A percentile compares a stretch with the other conserved stretches of the same genome.
These are phyloP conservation scores for Acromyrmex charruanus DNA, from an alignment of 1,140 invertebrate species.

Conservation along the genomic window DNA sequence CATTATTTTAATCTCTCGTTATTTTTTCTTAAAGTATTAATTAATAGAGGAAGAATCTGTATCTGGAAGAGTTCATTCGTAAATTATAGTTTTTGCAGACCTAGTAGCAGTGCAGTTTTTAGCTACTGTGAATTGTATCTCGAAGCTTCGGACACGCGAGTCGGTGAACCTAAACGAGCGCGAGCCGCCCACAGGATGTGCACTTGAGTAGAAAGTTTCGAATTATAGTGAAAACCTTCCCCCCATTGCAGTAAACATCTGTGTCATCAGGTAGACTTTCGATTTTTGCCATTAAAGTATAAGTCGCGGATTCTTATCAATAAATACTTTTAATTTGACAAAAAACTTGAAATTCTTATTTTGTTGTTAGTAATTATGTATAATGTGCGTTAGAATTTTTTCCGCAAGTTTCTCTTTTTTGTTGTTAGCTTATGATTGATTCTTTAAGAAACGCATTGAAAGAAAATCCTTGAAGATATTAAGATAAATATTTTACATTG, in stretches of 20 bases:
- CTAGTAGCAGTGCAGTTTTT: neutral
- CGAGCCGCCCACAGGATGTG: conserved; percentile 80
- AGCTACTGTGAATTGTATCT: conserved; percentile 62
- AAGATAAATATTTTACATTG: neutral
- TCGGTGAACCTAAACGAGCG: conserved; percentile 78
- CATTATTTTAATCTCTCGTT: neutral
- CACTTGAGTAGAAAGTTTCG: conserved; percentile 78
- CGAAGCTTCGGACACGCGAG: conserved; percentile 71
- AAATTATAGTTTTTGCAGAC: conserved; percentile 5
- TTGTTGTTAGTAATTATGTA: neutral
- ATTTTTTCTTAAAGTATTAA: neutral
- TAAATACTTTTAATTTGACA: neutral
- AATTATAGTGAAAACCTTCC: conserved; percentile 80
- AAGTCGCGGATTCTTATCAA: neutral
- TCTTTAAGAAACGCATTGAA: neutral
- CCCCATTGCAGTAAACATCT: conserved; percentile 67
- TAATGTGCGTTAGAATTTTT: neutral
- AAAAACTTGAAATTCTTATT: conserved; percentile 5
- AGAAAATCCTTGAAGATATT: neutral
- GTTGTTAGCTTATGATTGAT: neutral
- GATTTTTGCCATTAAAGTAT: conserved; percentile 67
- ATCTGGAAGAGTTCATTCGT: neutral
- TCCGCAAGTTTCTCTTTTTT: neutral
- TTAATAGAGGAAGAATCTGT: neutral
- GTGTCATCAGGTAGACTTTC: conserved; percentile 73